phyloP scores from a whole-genome alignment of 2,888 invertebrate genomes.

The Meandrusa payeni region DNA sequence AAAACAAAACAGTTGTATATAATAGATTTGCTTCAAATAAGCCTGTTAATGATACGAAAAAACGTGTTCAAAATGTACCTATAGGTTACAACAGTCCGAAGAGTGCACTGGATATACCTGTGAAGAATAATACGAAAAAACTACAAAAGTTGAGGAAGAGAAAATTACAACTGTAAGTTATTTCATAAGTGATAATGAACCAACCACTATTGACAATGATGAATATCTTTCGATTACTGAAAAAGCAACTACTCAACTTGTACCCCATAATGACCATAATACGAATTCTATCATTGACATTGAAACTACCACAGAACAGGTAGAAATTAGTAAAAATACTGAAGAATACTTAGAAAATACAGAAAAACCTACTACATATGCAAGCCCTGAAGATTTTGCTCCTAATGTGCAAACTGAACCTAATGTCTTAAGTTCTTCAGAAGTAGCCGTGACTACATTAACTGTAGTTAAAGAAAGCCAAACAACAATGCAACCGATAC shows the following conservation, averaged over 20 bases:
- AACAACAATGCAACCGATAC: constrained; percentile 30
- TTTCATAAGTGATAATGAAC: constrained; percentile 21
- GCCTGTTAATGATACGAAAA: constrained; percentile 52
- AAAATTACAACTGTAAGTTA: constrained; percentile 25
- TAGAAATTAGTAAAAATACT: constrained; percentile 58
- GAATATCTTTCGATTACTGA: constrained; percentile 63
- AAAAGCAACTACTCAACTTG: constrained; percentile 40
- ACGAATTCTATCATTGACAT: constrained; percentile 46
- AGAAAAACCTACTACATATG: constrained; percentile 50
- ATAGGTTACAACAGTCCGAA: constrained; percentile 54
- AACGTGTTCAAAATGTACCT: constrained; percentile 69
- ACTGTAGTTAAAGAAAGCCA: constrained; percentile 31
- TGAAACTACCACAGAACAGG: constrained; percentile 50
- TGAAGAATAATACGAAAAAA: constrained; percentile 32
- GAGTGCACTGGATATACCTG: constrained; percentile 22
- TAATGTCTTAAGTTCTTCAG: not conserved
- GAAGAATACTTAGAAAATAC: constrained; percentile 64
- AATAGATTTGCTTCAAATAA: constrained; percentile 55
- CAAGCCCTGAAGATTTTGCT: constrained; percentile 47
- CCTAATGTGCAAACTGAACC: constrained; percentile 39
- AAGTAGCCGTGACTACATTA: constrained; percentile 7
- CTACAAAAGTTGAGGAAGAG: constrained; percentile 42
- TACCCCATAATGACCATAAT: constrained; percentile 40
- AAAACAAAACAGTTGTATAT: constrained; percentile 55
- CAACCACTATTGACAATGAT: constrained; percentile 43